Evolutionary conservation across 2,797 vertebrate species (phyloP).

Genomic region (Rhynchonycteris naso): DNA sequence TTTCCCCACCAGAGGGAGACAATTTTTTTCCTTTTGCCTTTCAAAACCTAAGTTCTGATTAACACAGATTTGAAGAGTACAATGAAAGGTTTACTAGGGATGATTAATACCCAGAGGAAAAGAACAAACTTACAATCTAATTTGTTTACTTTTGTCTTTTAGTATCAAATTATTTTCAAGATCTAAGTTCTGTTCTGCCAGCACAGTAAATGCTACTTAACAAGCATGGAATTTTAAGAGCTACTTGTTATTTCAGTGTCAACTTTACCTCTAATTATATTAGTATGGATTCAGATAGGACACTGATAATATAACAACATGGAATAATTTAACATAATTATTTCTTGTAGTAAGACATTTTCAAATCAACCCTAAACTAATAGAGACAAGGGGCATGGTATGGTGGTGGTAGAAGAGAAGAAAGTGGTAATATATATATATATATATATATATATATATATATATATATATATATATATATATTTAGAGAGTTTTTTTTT

Average conservation of each 20-base stretch:
- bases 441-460: no score
- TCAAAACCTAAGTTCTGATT: slow-evolving; percentile 74
- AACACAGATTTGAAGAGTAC: slow-evolving; percentile 67
- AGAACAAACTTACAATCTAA: slow-evolving; percentile 74
- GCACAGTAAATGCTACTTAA: slow-evolving; percentile 63
- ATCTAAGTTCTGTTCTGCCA: slow-evolving; percentile 72
- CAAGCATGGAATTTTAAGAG: slow-evolving; percentile 69
- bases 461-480: no score
- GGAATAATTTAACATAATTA: slow-evolving; percentile 76
- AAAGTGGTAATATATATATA: not conserved
- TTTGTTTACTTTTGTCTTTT: slow-evolving; percentile 81
- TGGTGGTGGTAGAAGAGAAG: not conserved
- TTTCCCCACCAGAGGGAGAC: slow-evolving; percentile 84
- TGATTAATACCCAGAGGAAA: slow-evolving; percentile 69
- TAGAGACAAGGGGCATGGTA: slow-evolving; percentile 39
- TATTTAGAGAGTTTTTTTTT: no score
- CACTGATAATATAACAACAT: slow-evolving; percentile 74
- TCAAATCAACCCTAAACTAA: slow-evolving; percentile 71
- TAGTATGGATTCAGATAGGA: slow-evolving; percentile 77
- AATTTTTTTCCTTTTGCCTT: slow-evolving; percentile 79
- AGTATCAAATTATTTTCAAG: slow-evolving; percentile 76
- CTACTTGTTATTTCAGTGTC: slow-evolving; percentile 70
- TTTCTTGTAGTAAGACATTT: slow-evolving; percentile 68
- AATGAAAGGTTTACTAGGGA: slow-evolving; percentile 45
- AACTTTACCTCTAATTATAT: slow-evolving; percentile 78